Base-by-base conservation (phyloP, 2,888 invertebrate species). In the Hypomecis atomaria region DNA sequence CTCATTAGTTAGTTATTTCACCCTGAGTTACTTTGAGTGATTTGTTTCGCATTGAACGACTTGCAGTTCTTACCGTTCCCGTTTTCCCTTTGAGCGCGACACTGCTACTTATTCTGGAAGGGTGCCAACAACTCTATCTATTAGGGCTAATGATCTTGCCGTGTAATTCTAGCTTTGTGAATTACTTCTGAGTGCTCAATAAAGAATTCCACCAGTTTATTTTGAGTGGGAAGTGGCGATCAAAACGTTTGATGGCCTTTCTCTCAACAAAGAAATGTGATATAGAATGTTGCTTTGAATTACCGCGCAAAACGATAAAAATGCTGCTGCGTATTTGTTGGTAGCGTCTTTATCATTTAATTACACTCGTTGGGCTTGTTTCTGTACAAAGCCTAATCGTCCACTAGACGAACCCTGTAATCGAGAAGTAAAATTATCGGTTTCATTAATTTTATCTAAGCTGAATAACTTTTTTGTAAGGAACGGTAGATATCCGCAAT, bases 131-230 rank as follows among this genome's bases (percentile, higher is more conserved):
- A 47, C 66, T 66, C 56, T 63, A 63, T 65, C 65, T 70, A 67
- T 69, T 72, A 67, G 65, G 65, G 64, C 62, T 49, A 72, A 69
- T 69, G 69, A 69, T 70, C 66, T 70, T 59, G 64, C 70, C 50
- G 52, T 59, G 66, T 70, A 63, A 70, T 64, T 65, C 66, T 67
- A 70, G 67, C 66, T 40, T 49, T 45, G 53, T 7, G 54, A 57
- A 60, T 65, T 65, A 65, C 60, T 60, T 43, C 45, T 23, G 13
- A 36, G 33, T 37, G 52, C 4, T 38, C 48, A 50, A 44, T 60
- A 47, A 65, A 47, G 34, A 49, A 36, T 59, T 43, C 11, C 38
- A 48, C 11, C 2, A 33, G 42, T 53, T 53, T 37, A 63, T 62
- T 57, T 58, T 37, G n/a, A 11, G 42, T 40, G 36, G 38, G 38